These are phyloP conservation scores for Sphaeridia pumilis DNA, from an alignment of 2,888 invertebrate species.

Conservation along the genomic window DNA sequence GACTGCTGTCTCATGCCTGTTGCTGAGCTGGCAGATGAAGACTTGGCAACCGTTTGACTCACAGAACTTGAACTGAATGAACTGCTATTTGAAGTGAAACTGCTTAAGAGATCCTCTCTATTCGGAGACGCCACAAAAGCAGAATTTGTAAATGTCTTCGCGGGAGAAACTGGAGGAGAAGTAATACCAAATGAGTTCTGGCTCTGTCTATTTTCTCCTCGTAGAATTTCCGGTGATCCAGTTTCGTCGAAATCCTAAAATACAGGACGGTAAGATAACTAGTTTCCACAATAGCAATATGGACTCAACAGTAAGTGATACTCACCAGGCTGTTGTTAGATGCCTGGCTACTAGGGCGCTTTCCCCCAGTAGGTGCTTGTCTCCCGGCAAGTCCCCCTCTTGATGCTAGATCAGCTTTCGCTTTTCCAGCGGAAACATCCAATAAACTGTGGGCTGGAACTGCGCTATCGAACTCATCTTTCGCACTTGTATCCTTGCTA, in stretches of 20 bases:
- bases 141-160: conserved; percentile 15
- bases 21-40: too few relatives aligned
- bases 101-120: conserved; percentile 7
- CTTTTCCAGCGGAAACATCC: conserved; percentile 72
- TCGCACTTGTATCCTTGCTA: conserved; percentile 18
- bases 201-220: conserved; percentile 14
- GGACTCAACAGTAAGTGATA: too few relatives aligned
- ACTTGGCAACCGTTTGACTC: too few relatives aligned
- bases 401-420: conserved; percentile 72
- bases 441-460: conserved; percentile 77
- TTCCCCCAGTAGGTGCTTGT: conserved; percentile 20
- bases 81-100: conserved; percentile 4
- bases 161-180: conserved; percentile 19
- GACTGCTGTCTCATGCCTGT: too few relatives aligned
- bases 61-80: background rate
- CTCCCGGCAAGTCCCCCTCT: conserved; percentile 59
- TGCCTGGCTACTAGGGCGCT: conserved; percentile 22
- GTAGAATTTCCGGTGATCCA: conserved; percentile 20
- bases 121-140: conserved; percentile 7
- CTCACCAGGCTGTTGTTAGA: conserved; percentile 22
- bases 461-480: conserved; percentile 68
- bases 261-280: too few relatives aligned
- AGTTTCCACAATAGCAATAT: too few relatives aligned
- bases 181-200: conserved; percentile 15
- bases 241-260: conserved; percentile 19